Conservation (phyloP, 1,140 invertebrate genomes). For the Listronotus bonariensis region DNA sequence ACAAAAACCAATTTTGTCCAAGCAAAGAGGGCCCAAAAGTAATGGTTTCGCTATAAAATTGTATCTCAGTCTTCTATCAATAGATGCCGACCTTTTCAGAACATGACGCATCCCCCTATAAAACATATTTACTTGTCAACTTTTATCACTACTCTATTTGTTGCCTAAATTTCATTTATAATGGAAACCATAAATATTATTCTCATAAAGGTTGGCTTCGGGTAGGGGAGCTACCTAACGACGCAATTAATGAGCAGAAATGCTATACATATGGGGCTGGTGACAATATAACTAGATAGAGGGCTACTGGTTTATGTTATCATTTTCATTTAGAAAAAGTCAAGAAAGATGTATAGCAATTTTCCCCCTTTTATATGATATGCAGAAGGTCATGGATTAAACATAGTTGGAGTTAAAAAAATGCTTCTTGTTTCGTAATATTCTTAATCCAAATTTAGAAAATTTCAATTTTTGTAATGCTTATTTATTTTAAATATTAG, state of each 20-base stretch:
- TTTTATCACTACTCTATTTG: conserved; percentile 32
- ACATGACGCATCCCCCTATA: conserved; percentile 33
- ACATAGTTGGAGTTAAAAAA: no score
- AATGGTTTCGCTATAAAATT: conserved; percentile 33
- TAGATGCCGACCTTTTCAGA: conserved; percentile 29
- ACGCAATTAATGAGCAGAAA: conserved; percentile 6
- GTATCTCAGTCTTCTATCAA: conserved; percentile 23
- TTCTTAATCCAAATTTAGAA: no score
- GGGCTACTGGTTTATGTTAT: no score
- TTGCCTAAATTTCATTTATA: conserved; percentile 32
- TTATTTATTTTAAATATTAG: no score
- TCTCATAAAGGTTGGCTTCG: conserved; percentile 16
- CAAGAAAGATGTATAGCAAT: no score
- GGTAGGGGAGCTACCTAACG: conserved; percentile 16
- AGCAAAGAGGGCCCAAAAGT: conserved; percentile 16
- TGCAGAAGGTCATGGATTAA: no score
- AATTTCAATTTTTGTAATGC: no score
- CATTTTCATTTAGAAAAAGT: no score
- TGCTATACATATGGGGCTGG: no score
- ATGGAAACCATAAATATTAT: conserved; percentile 36
- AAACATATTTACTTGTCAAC: conserved; percentile 36
- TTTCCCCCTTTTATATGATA: no score
- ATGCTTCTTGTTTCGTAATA: no score
- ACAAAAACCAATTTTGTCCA: conserved; percentile 30
- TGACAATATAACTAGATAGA: no score